Evolutionary conservation across 2,888 invertebrate species (phyloP), one percentile per base, ranked within the genome.

Genomic region (Chymomyza amoena): DNA sequence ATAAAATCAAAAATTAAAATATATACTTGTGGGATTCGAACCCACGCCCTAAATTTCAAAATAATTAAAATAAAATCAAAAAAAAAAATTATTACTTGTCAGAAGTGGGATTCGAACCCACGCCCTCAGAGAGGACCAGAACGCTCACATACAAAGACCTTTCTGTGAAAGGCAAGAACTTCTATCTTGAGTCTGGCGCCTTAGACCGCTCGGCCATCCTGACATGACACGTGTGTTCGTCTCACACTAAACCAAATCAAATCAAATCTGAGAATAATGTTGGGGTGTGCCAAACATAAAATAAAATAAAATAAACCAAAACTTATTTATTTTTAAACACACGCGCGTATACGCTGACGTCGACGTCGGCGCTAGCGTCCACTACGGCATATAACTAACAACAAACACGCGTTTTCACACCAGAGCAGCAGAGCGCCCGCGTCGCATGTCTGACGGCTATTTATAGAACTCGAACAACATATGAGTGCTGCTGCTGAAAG

Each of bases 191-290:
- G 88, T 90, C 90, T 90, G 89, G 90, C 90, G 90, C 90, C 90
- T 90, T 89, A 89, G 89, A 89, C 90, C 89, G 90, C 90, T 90
- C 90, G 90, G 90, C 90, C 90, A 90, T 90, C 90, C 90, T 90
- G 90, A 90, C 90, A 78, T 64, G 73, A 72, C 73, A 70, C 36
- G 4, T 0, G 0, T 0, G 1, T 0, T 0, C 3, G 28, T 15
- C 64, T 67, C 64, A 76, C 74, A 62, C 5, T n/a, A 28, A 16
- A 15, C n/a, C 60, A 60, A 16, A 15, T 28, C 60, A 60, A 60
- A 60, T 9, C 60, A 6, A 4, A 60, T 18, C 20, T 54, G 54
- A 9, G 54, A 54, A 3, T 20, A n/a, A 54, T 2, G 54, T 15
- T 54, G 25, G 32, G 36, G 59, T 59, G 36, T 10, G 16, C 18